phyloP scores from a whole-genome alignment of 2,888 invertebrate genomes.

The Cantharis lateralis region DNA sequence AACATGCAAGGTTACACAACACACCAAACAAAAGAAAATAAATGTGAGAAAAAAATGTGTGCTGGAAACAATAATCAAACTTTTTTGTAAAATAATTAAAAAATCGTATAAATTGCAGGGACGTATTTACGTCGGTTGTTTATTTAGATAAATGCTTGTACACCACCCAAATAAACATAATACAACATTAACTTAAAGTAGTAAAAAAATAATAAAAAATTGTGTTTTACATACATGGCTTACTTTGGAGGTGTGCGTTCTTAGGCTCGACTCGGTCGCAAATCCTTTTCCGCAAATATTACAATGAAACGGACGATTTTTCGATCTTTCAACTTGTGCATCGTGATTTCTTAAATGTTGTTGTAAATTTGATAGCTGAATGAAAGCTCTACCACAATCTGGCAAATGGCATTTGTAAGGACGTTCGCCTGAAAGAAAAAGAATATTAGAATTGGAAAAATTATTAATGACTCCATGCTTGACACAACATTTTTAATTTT shows the following conservation, averaged over 20 bases:
- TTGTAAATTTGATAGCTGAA: slow-evolving; percentile 94
- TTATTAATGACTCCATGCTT: not conserved
- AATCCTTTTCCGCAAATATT: slow-evolving; percentile 96
- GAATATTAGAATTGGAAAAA: not conserved
- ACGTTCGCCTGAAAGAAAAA: slow-evolving; percentile 77
- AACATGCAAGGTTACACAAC: slow-evolving; percentile 17
- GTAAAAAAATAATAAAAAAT: slow-evolving; percentile 39
- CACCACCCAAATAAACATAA: slow-evolving; percentile 30
- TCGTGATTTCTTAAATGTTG: slow-evolving; percentile 96
- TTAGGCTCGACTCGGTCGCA: slow-evolving; percentile 92
- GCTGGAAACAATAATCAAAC: slow-evolving; percentile 19
- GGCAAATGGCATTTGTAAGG: slow-evolving; percentile 97
- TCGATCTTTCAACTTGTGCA: slow-evolving; percentile 92
- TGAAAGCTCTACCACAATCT: slow-evolving; percentile 94
- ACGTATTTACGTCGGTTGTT: not conserved
- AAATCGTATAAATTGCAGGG: not conserved
- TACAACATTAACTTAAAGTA: slow-evolving; percentile 34
- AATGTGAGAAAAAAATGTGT: slow-evolving; percentile 15
- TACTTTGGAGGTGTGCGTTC: slow-evolving; percentile 97
- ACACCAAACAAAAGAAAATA: slow-evolving; percentile 29
- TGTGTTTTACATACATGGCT: slow-evolving; percentile 66
- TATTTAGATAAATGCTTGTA: slow-evolving; percentile 8
- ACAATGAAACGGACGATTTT: slow-evolving; percentile 94
- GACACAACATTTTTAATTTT: not conserved
- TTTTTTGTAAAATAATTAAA: not conserved